Evolutionary conservation across 2,113 vertebrate species (phyloP).

Genomic region (Actenoides lindsayi): DNA sequence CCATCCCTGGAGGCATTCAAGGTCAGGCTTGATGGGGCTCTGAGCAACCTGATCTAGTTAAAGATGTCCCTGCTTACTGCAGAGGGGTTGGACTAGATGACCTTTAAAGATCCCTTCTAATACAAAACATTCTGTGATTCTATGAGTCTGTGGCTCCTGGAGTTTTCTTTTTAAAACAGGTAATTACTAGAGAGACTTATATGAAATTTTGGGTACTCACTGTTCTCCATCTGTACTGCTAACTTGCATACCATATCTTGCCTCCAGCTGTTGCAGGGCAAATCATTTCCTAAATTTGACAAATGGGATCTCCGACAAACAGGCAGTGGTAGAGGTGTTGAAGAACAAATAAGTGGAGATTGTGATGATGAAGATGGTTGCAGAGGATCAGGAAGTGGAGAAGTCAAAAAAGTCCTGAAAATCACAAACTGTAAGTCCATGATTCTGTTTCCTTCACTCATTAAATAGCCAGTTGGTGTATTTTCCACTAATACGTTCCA

Average conservation of each 20-base stretch:
- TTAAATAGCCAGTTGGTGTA: neutral
- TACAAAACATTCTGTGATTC: neutral
- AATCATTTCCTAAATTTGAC: constrained; percentile 79
- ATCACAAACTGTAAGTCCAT: constrained; percentile 81
- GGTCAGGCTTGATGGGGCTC: neutral
- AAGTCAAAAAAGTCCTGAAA: constrained; percentile 71
- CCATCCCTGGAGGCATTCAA: neutral
- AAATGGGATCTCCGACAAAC: constrained; percentile 78
- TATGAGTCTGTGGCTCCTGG: neutral
- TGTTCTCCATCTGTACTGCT: neutral
- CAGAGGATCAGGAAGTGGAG: constrained; percentile 80
- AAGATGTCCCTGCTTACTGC: neutral
- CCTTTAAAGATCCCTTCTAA: neutral
- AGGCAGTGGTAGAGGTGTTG: constrained; percentile 79
- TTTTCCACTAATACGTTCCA: neutral
- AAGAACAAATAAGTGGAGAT: constrained; percentile 82
- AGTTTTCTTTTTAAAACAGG: neutral
- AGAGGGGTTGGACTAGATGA: neutral
- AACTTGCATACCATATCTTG: neutral
- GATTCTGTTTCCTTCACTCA: neutral
- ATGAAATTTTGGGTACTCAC: neutral
- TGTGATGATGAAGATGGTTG: constrained; percentile 91
- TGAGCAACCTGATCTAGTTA: neutral
- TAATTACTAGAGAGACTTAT: neutral
- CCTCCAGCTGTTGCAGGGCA: constrained; percentile 82